Evolutionary conservation across 2,888 invertebrate genomes (phyloP).

Genomic region (Mycalesis mineus): DNA sequence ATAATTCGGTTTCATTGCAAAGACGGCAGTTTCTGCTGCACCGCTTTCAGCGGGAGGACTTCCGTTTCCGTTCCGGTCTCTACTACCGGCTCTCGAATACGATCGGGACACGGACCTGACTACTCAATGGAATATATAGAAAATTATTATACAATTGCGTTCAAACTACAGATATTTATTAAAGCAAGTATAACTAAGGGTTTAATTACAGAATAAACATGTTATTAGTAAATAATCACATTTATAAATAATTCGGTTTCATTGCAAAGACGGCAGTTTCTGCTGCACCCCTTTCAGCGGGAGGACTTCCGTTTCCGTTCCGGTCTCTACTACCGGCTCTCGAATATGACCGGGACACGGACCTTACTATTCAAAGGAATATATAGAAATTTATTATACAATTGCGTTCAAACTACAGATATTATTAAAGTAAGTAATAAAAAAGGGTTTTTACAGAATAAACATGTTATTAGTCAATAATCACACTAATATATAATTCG

Average conservation of each 20-base stretch:
- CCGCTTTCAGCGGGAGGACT: slow-evolving; percentile 28
- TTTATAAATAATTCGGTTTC: slow-evolving; percentile 32
- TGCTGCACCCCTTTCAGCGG: slow-evolving; percentile 32
- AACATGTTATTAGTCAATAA: too few species aligned
- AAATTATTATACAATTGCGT: too few species aligned
- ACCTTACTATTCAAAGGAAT: neutral
- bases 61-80: slow-evolving; percentile 7
- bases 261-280: slow-evolving; percentile 46
- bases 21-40: slow-evolving; percentile 45
- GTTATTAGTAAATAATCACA: slow-evolving; percentile 19
- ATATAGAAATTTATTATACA: too few species aligned
- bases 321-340: slow-evolving; percentile 6
- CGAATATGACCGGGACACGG: neutral
- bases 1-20: slow-evolving; percentile 36
- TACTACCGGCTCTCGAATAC: slow-evolving; percentile 6
- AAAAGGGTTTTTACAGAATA: too few species aligned
- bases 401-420: too few species aligned
- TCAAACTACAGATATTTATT: too few species aligned
- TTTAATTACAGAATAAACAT: too few species aligned
- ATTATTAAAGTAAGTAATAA: too few species aligned
- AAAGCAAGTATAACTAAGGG: too few species aligned
- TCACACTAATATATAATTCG: slow-evolving; percentile 24
- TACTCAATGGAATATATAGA: neutral
- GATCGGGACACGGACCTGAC: neutral
- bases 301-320: slow-evolving; percentile 10